These are phyloP conservation scores for Sminthopsis crassicaudata DNA, from an alignment of 2,113 vertebrate species.

Conservation along the genomic window DNA sequence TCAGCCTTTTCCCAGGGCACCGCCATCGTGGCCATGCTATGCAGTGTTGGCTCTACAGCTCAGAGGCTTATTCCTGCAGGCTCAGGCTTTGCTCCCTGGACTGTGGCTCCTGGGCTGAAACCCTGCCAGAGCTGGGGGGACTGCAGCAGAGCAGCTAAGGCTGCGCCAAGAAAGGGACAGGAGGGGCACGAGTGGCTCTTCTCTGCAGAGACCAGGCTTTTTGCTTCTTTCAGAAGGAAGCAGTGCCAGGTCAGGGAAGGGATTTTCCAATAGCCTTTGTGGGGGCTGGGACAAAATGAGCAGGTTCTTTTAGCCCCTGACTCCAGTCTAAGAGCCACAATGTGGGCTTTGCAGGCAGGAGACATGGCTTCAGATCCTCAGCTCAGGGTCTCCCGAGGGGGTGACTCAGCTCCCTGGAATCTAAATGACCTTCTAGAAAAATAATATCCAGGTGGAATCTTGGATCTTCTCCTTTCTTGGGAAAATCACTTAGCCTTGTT, in stretches of 20 bases:
- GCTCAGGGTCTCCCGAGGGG: no score
- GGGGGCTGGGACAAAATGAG: not conserved
- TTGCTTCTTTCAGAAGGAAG: not conserved
- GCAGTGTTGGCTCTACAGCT: not conserved
- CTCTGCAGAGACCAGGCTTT: not conserved
- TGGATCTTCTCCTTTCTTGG: no score
- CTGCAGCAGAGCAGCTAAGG: not conserved
- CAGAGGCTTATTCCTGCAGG: not conserved
- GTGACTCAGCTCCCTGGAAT: no score
- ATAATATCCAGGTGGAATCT: no score
- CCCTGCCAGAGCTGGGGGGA: not conserved
- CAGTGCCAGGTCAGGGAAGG: not conserved
- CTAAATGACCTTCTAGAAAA: no score
- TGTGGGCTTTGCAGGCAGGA: no score
- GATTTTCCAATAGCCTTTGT: not conserved
- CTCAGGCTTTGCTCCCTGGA: not conserved
- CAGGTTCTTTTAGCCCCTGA: no score
- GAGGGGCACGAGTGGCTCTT: not conserved
- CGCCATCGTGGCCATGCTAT: not conserved
- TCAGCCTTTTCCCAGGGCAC: no score
- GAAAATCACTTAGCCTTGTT: no score
- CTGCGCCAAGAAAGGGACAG: not conserved
- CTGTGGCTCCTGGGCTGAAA: not conserved
- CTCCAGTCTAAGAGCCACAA: no score
- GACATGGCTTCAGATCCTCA: no score